phyloP scores from a whole-genome alignment of 2,113 vertebrate genomes.

The Notothenia rossii region DNA sequence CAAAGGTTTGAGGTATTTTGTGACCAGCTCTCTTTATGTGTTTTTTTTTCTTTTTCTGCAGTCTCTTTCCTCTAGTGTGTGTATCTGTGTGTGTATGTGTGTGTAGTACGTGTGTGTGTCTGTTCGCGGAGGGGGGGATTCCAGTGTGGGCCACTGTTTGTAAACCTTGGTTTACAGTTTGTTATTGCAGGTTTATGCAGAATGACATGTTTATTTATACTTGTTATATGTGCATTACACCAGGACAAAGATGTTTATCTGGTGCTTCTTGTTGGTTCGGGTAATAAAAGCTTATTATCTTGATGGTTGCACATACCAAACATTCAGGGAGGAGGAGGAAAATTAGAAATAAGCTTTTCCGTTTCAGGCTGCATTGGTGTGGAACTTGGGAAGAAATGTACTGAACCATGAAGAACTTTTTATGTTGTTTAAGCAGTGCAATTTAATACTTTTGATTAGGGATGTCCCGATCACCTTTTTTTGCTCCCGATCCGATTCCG shows the following conservation, averaged over 20 bases:
- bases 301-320: slow-evolving; percentile 42
- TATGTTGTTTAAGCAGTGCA: neutral
- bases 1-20: slow-evolving; percentile 46
- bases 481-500: too few relatives aligned
- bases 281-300: slow-evolving; percentile 51
- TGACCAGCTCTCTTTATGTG: slow-evolving; percentile 44
- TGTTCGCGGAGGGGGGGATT: neutral
- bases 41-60: slow-evolving; percentile 41
- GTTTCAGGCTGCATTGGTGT: neutral
- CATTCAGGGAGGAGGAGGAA: slow-evolving; percentile 21
- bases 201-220: slow-evolving; percentile 62
- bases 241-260: slow-evolving; percentile 46
- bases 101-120: neutral
- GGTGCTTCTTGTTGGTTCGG: slow-evolving; percentile 27
- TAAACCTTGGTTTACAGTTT: slow-evolving; percentile 50
- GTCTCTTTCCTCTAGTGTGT: slow-evolving; percentile 24
- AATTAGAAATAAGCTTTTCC: neutral
- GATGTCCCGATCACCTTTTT: too few relatives aligned
- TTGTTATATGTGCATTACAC: slow-evolving; percentile 44
- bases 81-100: neutral
- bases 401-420: neutral
- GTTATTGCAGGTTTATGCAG: slow-evolving; percentile 61
- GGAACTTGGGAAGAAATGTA: neutral
- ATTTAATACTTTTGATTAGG: neutral
- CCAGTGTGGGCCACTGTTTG: slow-evolving; percentile 55